Evolutionary conservation across 2,888 invertebrate genomes (phyloP).

Genomic region (Diarsia dahlii): DNA sequence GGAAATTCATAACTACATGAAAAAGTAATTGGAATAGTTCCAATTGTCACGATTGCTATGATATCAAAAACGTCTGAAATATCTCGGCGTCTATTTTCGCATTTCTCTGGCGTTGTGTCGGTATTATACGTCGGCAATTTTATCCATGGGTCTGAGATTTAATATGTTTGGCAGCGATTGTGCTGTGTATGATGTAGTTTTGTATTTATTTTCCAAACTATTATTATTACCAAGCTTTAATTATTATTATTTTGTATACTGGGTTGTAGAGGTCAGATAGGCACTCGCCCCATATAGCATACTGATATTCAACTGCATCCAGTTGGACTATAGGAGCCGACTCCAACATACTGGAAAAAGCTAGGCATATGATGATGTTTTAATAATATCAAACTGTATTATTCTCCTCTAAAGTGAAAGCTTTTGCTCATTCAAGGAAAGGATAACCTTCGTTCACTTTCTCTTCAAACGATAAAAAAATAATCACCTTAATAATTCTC

Average conservation of each 20-base stretch:
- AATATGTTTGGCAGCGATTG: slow-evolving; percentile 12
- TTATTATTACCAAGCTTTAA: neutral
- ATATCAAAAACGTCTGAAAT: slow-evolving; percentile 52
- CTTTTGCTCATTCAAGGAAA: neutral
- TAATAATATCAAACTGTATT: neutral
- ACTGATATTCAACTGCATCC: too few relatives aligned
- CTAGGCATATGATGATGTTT: neutral
- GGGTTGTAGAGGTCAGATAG: too few relatives aligned
- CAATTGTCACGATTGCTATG: slow-evolving; percentile 48
- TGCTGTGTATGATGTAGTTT: neutral
- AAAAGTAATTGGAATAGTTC: slow-evolving; percentile 51
- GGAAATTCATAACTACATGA: slow-evolving; percentile 45
- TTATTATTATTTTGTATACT: too few relatives aligned
- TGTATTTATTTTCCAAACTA: neutral
- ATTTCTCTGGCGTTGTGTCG: slow-evolving; percentile 33
- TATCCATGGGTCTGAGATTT: slow-evolving; percentile 25
- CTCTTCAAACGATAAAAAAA: slow-evolving; percentile 24
- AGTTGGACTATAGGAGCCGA: too few relatives aligned
- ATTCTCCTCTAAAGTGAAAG: neutral
- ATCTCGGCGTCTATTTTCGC: slow-evolving; percentile 46
- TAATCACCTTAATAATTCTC: slow-evolving; percentile 82
- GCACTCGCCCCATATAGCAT: too few relatives aligned
- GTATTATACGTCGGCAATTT: slow-evolving; percentile 24
- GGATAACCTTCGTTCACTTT: neutral
- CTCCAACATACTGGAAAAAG: too few relatives aligned